Conservation (phyloP, 2,888 invertebrate genomes). For the Stenurella melanura region DNA sequence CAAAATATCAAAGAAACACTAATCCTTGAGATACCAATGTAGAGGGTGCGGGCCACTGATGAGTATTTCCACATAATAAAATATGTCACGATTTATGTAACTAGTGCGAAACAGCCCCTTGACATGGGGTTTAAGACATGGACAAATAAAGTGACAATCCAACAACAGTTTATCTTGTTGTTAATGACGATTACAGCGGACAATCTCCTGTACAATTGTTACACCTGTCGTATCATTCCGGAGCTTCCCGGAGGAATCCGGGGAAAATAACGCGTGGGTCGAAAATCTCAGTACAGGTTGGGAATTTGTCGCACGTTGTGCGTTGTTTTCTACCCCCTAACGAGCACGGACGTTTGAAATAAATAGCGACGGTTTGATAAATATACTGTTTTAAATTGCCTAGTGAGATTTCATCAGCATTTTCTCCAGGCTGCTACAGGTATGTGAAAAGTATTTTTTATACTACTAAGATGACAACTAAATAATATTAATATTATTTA, state of each 20-base stretch:
- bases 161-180: slow-evolving; percentile 3
- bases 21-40: too few relatives aligned
- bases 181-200: slow-evolving; percentile 9
- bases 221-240: slow-evolving; percentile 44
- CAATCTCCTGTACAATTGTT: slow-evolving; percentile 27
- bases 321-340: slow-evolving; percentile 30
- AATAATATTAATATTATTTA: too few relatives aligned
- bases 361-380: background rate
- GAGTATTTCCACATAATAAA: too few relatives aligned
- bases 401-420: background rate
- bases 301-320: slow-evolving; percentile 47
- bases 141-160: background rate
- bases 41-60: too few relatives aligned
- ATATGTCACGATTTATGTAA: too few relatives aligned
- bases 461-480: background rate
- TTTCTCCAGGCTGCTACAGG: background rate
- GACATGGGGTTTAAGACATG: too few relatives aligned
- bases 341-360: slow-evolving; percentile 26
- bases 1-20: too few relatives aligned
- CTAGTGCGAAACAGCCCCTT: too few relatives aligned
- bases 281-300: slow-evolving; percentile 47
- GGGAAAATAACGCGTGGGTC: slow-evolving; percentile 48
- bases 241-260: slow-evolving; percentile 48
- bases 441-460: background rate
- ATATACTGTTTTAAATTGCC: background rate